Conservation (phyloP, 2,797 vertebrate genomes). For the Macrochelys suwanniensis region DNA sequence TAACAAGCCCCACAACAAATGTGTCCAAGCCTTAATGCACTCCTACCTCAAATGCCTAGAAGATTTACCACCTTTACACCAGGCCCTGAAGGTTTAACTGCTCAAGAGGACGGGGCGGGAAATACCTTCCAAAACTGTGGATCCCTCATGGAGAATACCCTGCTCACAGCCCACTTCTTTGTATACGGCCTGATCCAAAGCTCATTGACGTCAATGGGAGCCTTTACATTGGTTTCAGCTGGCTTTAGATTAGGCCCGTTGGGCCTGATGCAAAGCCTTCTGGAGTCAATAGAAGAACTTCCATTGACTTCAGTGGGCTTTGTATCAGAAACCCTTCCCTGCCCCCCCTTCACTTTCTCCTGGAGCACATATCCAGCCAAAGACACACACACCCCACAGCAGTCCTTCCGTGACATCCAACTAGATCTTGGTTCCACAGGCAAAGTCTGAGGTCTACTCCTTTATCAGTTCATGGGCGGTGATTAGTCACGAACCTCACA, state of each 20-base stretch:
- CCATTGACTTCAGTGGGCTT: neutral
- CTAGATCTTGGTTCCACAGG: neutral
- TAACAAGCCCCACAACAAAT: neutral
- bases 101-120: neutral
- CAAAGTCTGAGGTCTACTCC: constrained; percentile 12
- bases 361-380: neutral
- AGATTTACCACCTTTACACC: neutral
- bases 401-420: neutral
- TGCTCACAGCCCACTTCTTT: neutral
- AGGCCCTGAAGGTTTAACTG: neutral
- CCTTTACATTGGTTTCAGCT: neutral
- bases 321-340: neutral
- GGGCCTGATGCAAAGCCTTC: neutral
- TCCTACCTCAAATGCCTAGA: neutral
- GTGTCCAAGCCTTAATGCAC: neutral
- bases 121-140: neutral
- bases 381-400: neutral
- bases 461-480: neutral
- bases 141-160: neutral
- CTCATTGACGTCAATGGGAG: neutral
- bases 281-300: neutral
- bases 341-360: neutral
- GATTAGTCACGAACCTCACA: neutral
- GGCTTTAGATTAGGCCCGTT: neutral
- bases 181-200: neutral